phyloP scores from a whole-genome alignment of 2,113 vertebrate species.

The Oenanthe melanoleuca region DNA sequence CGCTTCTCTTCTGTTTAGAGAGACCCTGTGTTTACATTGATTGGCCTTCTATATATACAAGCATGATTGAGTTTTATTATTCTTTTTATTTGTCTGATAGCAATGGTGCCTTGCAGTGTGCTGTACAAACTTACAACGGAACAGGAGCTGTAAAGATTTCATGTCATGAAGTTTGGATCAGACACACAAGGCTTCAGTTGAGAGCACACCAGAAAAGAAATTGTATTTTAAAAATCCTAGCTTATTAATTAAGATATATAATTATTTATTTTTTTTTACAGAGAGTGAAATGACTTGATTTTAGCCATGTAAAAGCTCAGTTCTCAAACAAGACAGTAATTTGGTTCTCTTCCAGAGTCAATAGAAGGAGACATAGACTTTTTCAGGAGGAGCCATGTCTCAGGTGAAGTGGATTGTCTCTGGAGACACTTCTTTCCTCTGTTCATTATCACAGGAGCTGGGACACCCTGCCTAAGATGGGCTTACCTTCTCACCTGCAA shows the following conservation, averaged over 20 bases:
- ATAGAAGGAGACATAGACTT: neutral
- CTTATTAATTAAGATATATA: neutral
- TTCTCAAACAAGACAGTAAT: neutral
- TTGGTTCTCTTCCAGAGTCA: neutral
- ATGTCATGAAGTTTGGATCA: neutral
- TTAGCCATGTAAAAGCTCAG: neutral
- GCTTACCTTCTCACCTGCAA: neutral
- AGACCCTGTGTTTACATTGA: conserved; percentile 69
- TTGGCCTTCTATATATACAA: conserved; percentile 66
- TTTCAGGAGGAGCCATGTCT: neutral
- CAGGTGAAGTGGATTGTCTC: neutral
- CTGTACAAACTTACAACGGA: conserved; percentile 2
- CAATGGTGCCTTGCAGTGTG: neutral
- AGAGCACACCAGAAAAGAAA: neutral
- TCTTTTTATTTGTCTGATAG: conserved; percentile 63
- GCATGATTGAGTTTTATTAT: conserved; percentile 59
- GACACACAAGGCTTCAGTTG: neutral
- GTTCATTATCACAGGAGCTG: neutral
- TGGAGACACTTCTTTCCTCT: neutral
- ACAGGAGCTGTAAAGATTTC: conserved; percentile 11
- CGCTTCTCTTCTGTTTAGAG: conserved; percentile 60
- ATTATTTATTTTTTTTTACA: neutral
- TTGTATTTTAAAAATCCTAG: neutral
- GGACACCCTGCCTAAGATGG: neutral
- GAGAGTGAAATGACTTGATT: neutral